A percentile compares a stretch with the other conserved stretches of the same genome.
These are phyloP conservation scores for Cavia porcellus DNA, from an alignment of 2,113 vertebrate species.

Conservation along the genomic window DNA sequence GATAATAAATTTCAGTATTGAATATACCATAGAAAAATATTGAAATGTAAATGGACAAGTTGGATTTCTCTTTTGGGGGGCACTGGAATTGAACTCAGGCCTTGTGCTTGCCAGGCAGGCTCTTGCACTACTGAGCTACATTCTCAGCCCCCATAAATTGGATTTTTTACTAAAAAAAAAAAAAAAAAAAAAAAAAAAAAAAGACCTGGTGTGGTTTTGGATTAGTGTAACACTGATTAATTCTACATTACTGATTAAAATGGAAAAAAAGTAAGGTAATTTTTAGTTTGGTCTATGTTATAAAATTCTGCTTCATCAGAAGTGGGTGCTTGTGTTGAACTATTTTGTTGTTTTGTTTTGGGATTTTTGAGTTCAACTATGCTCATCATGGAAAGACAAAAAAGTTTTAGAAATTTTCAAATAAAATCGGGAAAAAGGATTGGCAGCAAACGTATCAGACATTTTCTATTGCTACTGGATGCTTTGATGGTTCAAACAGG, in stretches of 20 bases:
- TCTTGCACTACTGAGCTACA: too few relatives aligned
- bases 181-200: too few relatives aligned
- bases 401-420: background rate
- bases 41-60: background rate
- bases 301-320: background rate
- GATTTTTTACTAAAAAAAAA: background rate
- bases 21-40: background rate
- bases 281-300: background rate
- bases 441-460: background rate
- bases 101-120: too few relatives aligned
- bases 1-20: background rate
- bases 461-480: background rate
- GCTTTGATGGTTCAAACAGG: rapidly evolving
- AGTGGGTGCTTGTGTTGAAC: background rate
- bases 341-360: background rate
- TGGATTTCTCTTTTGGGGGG: background rate
- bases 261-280: background rate
- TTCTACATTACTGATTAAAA: background rate
- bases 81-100: too few relatives aligned
- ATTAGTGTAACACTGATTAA: background rate
- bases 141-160: background rate
- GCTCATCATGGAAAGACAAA: background rate
- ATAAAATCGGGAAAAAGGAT: background rate
- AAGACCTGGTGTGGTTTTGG: background rate
- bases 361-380: background rate